Base-by-base conservation (phyloP, 2,888 invertebrate genomes). In the Drosophila suboccidentalis region DNA sequence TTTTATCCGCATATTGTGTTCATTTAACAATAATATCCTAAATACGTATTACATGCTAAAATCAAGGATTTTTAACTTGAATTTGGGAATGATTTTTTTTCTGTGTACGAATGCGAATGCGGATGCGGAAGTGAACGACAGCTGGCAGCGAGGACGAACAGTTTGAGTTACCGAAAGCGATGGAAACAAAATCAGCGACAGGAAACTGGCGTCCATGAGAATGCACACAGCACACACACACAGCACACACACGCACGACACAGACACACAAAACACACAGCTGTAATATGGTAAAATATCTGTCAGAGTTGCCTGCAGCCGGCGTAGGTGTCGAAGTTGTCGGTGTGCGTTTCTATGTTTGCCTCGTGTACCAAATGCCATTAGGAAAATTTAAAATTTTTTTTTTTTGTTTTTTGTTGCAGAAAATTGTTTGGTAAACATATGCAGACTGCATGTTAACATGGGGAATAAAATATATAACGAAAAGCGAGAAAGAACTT, bases 361-460 rank as follows among this genome's bases (percentile, higher is more conserved):
- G 77, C 73, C 64, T 70, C 72, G 63, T 75, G 71, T 75, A 71
- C 58, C 72, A 78, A 82, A 87, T 84, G 84, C 74, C 83, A 87
- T 88, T 88, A 85, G 82, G 80, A 87, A 80, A 81, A 72, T 81
- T 80, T 69, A 67, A 66, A 53, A 61, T 59, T 49, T 47, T 53
- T 57, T 54, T 46, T 47, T 34, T 22, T 29, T 59, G 46, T 47
- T 53, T 57, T 54, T 46, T 47, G 29, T 22, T 29, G 32, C 9
- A 38, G 64, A 54, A 71, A 74, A 68, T 64, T 67, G 51, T 62
- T 78, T 58, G 78, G 80, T 55, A 78, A 90, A 89, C 89, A 88
- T 74, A 82, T 89, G 88, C 88, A 87, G 65, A 74, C 75, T 78
- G 88, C 75, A 82, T 90, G 87, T 89, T 88, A 80, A 82, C 85